phyloP scores from a whole-genome alignment of 2,797 vertebrate genomes.

The Eospalax fontanierii region DNA sequence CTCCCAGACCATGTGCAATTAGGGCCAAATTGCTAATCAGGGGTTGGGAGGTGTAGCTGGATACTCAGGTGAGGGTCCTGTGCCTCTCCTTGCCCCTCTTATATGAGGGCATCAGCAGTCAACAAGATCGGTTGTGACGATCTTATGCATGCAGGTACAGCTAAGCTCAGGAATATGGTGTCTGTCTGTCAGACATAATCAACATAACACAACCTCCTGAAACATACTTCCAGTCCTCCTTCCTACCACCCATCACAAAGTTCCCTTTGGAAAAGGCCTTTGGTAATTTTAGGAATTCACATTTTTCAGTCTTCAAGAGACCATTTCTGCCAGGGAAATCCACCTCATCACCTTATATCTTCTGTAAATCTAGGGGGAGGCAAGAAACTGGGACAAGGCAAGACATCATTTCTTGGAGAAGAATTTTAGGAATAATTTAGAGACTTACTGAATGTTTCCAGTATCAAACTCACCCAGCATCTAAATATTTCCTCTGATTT shows the following conservation, averaged over 20 bases:
- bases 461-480: background rate
- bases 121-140: too few relatives aligned
- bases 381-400: background rate
- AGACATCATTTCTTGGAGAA: background rate
- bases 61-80: too few relatives aligned
- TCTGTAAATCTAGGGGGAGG: background rate
- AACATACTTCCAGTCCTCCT: background rate
- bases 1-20: too few relatives aligned
- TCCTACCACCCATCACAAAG: background rate
- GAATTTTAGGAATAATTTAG: background rate
- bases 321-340: background rate
- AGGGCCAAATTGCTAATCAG: too few relatives aligned
- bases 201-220: background rate
- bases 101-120: too few relatives aligned
- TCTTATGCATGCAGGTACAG: too few relatives aligned
- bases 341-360: too few relatives aligned
- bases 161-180: too few relatives aligned
- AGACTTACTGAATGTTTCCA: too few relatives aligned
- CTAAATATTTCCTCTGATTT: background rate
- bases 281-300: background rate
- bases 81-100: too few relatives aligned
- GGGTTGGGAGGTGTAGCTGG: too few relatives aligned
- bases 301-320: background rate
- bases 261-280: background rate
- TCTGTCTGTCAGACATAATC: too few relatives aligned